Base-by-base conservation (phyloP, 2,113 vertebrate genomes). In the Oryzias celebensis region DNA sequence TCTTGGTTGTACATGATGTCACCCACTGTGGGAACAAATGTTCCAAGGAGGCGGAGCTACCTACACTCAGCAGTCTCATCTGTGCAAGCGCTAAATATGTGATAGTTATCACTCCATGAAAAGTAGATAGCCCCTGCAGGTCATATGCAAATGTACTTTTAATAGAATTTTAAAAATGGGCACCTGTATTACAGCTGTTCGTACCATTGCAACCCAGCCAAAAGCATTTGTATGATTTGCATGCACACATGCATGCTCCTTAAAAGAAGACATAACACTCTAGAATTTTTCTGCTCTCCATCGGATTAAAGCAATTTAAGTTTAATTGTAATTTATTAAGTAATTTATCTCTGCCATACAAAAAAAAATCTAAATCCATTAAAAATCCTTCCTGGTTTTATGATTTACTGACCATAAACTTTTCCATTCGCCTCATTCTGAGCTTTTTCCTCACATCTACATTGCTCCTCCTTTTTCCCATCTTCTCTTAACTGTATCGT, bases 281-380 rank as follows among this genome's bases (percentile, higher is more conserved):
- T 36, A 26, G 26, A 5, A 3, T 36, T 60, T 64, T 57, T 62
- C 74, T 54, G 31, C 65, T 73, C 58, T 60, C 48, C 51, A 75
- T 78, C 58, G 26, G 57, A 62, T 72, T 65, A 46, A 51, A 68
- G 58, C 68, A 49, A 65, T 20, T 20, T 20, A 20, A 20, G 20
- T 20, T 20, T 20, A 20, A 20, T 20, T 20, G 20, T 20, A 20
- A 20, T 20, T 20, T 20, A 20, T 20, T 20, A 59, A 73, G 76
- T 83, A 85, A 84, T 68, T 51, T 58, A 72, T 68, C 65, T 72
- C 65, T 44, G 50, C 73, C 80, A 75, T 81, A 83, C 68, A 71
- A 52, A 56, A 58, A 56, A 58, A 42, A 70, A 47, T 57, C 66
- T 60, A 71, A 71, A 69, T 64, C 62, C 68, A 64, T 24, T 76